Conservation (phyloP, 1,140 invertebrate species). For the Atta cephalotes region DNA sequence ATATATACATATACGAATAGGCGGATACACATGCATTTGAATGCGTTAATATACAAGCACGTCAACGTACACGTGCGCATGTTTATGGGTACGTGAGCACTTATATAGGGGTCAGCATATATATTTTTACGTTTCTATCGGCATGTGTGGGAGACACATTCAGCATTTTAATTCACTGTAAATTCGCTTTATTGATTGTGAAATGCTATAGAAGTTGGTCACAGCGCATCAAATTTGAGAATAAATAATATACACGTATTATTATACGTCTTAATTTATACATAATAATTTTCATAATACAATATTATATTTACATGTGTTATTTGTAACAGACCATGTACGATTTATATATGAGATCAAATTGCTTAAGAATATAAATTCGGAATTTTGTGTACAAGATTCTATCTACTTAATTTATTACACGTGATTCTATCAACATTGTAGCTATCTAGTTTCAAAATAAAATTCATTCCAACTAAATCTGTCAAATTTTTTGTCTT, state of each 20-base stretch:
- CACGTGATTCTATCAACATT: neutral
- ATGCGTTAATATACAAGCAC: constrained; percentile 79
- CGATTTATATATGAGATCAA: neutral
- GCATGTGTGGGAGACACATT: constrained; percentile 19
- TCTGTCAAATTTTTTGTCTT: neutral
- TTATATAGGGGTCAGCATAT: constrained; percentile 57
- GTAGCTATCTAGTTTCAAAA: neutral
- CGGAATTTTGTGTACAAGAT: neutral
- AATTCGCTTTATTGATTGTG: neutral
- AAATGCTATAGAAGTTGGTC: neutral
- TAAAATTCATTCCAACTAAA: neutral
- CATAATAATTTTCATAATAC: neutral
- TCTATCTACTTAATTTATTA: neutral
- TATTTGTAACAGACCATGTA: neutral
- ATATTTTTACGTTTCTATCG: constrained; percentile 37
- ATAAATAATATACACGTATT: neutral
- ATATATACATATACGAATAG: constrained; percentile 68
- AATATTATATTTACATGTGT: neutral
- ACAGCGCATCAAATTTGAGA: neutral
- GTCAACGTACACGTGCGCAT: constrained; percentile 12
- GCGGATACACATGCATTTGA: constrained; percentile 70
- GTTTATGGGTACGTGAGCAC: constrained; percentile 48
- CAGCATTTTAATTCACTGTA: constrained; percentile 46
- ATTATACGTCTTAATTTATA: neutral
- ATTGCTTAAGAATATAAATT: neutral